phyloP scores from a whole-genome alignment of 2,113 vertebrate genomes.

The Osmerus mordax region DNA sequence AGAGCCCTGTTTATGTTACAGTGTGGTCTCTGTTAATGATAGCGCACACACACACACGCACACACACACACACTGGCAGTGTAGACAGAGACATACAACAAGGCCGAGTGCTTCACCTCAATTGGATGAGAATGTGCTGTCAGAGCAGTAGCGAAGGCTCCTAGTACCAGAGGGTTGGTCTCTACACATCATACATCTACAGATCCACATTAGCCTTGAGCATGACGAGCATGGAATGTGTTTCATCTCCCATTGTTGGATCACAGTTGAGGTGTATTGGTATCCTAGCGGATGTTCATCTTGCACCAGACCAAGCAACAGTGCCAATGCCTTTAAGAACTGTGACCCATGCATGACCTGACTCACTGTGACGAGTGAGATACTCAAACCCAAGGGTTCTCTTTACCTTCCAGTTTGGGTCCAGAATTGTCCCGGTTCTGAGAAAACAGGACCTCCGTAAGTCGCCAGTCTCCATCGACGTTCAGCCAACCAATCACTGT shows the following conservation, averaged over 20 bases:
- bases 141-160: background rate
- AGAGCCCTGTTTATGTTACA: background rate
- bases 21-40: background rate
- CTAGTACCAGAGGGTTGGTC: background rate
- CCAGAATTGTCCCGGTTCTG: slow-evolving; percentile 96
- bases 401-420: slow-evolving; percentile 94
- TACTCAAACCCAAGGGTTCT: slow-evolving; percentile 80
- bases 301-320: slow-evolving; percentile 65
- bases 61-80: background rate
- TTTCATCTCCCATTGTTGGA: background rate
- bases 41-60: background rate
- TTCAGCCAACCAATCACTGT: slow-evolving; percentile 58
- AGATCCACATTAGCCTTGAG: background rate
- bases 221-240: background rate
- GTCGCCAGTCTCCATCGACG: slow-evolving; percentile 72
- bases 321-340: slow-evolving; percentile 47
- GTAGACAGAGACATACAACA: background rate
- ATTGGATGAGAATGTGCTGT: background rate
- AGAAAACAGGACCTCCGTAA: slow-evolving; percentile 88
- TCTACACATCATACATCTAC: background rate
- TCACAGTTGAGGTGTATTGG: background rate
- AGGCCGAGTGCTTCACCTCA: background rate
- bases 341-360: slow-evolving; percentile 58
- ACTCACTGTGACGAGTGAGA: slow-evolving; percentile 49
- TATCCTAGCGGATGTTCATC: slow-evolving; percentile 46